Conservation (phyloP, 2,888 invertebrate genomes). For the Exephanes ischioxanthus region DNA sequence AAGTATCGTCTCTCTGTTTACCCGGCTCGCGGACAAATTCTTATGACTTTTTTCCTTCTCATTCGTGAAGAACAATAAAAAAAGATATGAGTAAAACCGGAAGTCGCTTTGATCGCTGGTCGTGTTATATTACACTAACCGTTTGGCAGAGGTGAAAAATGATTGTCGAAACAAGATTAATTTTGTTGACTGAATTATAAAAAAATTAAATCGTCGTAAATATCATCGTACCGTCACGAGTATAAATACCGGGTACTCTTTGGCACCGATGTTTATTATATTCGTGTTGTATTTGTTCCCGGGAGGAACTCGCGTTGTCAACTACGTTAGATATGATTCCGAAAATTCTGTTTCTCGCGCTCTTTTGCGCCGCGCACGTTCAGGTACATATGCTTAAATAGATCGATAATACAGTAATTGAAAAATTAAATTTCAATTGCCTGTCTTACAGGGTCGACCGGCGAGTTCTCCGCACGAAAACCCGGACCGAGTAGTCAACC, state of each 20-base stretch:
- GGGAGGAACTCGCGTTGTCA: neutral
- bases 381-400: neutral
- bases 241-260: neutral
- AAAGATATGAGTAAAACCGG: neutral
- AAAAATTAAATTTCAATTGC: neutral
- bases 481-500: too few relatives aligned
- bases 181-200: constrained; percentile 11
- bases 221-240: neutral
- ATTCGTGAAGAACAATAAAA: neutral
- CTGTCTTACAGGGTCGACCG: neutral
- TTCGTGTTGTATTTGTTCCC: neutral
- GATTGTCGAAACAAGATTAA: neutral
- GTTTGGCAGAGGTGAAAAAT: neutral
- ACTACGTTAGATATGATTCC: neutral
- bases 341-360: neutral
- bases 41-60: neutral
- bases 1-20: neutral
- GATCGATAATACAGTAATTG: neutral
- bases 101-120: neutral
- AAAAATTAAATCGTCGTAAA: neutral
- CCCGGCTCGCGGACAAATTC: too few relatives aligned
- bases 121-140: neutral
- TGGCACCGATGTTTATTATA: neutral
- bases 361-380: neutral
- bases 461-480: too few relatives aligned